Evolutionary conservation across 2,113 vertebrate species (phyloP).

Genomic region (Pteruthius melanotis): DNA sequence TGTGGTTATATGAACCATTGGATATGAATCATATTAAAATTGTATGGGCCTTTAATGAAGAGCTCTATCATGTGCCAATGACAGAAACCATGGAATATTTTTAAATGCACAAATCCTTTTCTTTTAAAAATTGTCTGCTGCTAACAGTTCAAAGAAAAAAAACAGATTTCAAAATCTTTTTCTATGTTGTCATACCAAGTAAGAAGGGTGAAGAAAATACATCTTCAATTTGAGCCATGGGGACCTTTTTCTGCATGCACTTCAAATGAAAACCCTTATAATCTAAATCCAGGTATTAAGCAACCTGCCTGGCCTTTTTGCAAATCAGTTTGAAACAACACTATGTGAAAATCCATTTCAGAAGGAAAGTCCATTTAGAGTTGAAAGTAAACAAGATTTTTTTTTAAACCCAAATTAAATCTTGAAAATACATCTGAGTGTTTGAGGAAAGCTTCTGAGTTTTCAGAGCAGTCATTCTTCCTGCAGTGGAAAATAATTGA

Average conservation of each 20-base stretch:
- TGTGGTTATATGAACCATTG: slow-evolving; percentile 52
- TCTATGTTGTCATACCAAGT: slow-evolving; percentile 30
- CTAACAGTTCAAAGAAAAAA: slow-evolving; percentile 4
- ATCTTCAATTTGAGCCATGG: slow-evolving; percentile 31
- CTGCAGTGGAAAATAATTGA: neutral
- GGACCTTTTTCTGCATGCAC: neutral
- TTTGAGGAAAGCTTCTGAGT: neutral
- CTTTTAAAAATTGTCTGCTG: neutral
- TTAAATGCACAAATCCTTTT: slow-evolving; percentile 25
- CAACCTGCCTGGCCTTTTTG: slow-evolving; percentile 30
- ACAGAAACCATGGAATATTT: slow-evolving; percentile 49
- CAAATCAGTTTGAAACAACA: slow-evolving; percentile 22
- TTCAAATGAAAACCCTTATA: neutral
- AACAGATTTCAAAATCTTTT: slow-evolving; percentile 7
- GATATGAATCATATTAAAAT: slow-evolving; percentile 64
- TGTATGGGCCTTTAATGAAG: slow-evolving; percentile 48
- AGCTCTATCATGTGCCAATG: slow-evolving; percentile 37
- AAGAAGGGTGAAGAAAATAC: neutral
- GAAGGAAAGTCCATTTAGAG: neutral
- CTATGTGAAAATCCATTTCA: slow-evolving; percentile 26
- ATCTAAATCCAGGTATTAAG: slow-evolving; percentile 1
- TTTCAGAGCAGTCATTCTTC: neutral
- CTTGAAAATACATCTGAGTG: slow-evolving; percentile 20
- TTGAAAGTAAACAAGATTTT: slow-evolving; percentile 4
- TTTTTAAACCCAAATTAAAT: slow-evolving; percentile 10